Conservation (phyloP, 2,113 vertebrate species). For the Mus pahari region DNA sequence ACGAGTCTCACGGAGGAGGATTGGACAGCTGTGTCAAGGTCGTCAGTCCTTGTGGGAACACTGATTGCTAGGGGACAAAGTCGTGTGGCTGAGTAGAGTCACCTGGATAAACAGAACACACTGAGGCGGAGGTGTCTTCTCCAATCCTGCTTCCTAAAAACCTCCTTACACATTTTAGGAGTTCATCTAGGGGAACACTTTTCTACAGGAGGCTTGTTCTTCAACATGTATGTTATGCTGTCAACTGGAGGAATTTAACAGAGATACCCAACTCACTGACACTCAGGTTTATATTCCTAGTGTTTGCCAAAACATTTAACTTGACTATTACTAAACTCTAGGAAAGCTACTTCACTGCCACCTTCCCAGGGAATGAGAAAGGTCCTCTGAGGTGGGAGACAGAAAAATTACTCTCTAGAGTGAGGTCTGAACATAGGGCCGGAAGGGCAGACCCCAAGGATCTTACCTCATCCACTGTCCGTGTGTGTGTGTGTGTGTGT, state of each 20-base stretch:
- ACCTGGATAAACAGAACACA: background rate
- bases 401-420: background rate
- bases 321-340: background rate
- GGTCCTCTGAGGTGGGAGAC: background rate
- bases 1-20: constrained; percentile 18
- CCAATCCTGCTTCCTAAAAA: background rate
- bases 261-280: background rate
- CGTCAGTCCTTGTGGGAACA: background rate
- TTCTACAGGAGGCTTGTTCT: background rate
- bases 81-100: background rate
- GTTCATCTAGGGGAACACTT: background rate
- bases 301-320: constrained; percentile 27
- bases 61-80: background rate
- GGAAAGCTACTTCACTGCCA: background rate
- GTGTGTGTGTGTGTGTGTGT: background rate
- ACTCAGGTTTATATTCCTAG: background rate
- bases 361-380: background rate
- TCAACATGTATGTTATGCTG: background rate
- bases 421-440: background rate
- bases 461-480: background rate
- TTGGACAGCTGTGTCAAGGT: background rate
- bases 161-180: background rate
- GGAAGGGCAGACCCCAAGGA: background rate
- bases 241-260: background rate
- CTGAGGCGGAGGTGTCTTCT: background rate